These are phyloP conservation scores for Tor tambroides DNA, from an alignment of 2,113 vertebrate species.

Conservation along the genomic window DNA sequence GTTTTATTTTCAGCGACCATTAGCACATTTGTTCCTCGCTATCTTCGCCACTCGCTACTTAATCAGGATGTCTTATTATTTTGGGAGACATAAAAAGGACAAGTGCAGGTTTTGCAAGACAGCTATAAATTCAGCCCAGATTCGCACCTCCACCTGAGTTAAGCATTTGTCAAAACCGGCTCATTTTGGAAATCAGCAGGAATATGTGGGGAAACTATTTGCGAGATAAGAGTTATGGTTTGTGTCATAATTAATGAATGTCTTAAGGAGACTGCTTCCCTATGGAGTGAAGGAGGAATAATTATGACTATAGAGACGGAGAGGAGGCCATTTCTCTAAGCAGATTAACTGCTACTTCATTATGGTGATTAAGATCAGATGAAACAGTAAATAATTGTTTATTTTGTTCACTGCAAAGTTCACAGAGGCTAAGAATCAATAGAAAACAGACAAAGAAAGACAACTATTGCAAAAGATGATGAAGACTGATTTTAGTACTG, in stretches of 20 bases:
- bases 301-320: constrained; percentile 35
- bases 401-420: constrained; percentile 12
- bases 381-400: constrained; percentile 34
- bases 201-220: constrained; percentile 41
- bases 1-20: constrained; percentile 61
- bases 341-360: constrained; percentile 34
- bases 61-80: constrained; percentile 55
- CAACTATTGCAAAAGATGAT: neutral
- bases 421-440: constrained; percentile 5
- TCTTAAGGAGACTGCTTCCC: constrained; percentile 38
- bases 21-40: constrained; percentile 47
- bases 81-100: constrained; percentile 48
- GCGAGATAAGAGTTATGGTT: constrained; percentile 47
- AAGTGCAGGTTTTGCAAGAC: constrained; percentile 36
- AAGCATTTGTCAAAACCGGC: constrained; percentile 44
- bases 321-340: constrained; percentile 32
- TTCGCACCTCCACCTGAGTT: neutral
- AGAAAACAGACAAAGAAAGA: neutral
- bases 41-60: constrained; percentile 40
- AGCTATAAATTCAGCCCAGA: constrained; percentile 46
- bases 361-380: constrained; percentile 35
- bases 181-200: constrained; percentile 41
- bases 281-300: constrained; percentile 36
- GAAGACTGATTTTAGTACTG: neutral
- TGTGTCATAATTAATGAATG: constrained; percentile 54